phyloP scores from a whole-genome alignment of 2,113 vertebrate genomes.

The Sterna hirundo region DNA sequence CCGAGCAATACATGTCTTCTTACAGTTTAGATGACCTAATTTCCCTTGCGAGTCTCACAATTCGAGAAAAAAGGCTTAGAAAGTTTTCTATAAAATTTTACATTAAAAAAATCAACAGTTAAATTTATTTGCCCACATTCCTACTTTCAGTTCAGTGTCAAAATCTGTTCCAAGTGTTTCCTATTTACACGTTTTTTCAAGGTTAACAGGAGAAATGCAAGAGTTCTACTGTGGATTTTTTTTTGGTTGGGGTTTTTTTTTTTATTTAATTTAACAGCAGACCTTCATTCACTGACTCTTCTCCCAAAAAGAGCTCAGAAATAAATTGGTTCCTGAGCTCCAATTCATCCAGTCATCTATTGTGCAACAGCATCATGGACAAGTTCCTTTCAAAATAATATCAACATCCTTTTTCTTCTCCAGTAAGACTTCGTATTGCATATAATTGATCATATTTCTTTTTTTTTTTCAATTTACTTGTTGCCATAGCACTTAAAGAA shows the following conservation, averaged over 20 bases:
- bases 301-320: neutral
- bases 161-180: neutral
- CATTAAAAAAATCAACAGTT: neutral
- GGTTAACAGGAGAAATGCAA: neutral
- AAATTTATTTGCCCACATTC: neutral
- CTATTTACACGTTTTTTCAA: neutral
- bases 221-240: neutral
- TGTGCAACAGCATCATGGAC: neutral
- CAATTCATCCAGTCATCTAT: neutral
- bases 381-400: neutral
- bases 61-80: neutral
- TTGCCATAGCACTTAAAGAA: neutral
- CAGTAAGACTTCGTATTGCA: neutral
- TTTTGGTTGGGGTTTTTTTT: neutral
- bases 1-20: neutral
- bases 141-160: neutral
- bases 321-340: neutral
- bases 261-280: neutral
- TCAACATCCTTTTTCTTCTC: neutral
- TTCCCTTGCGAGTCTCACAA: neutral
- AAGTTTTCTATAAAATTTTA: neutral
- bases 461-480: neutral
- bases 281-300: neutral
- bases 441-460: neutral
- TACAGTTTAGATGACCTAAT: neutral